Evolutionary conservation across 1,140 invertebrate species (phyloP).

Genomic region (Drosophila nannoptera): DNA sequence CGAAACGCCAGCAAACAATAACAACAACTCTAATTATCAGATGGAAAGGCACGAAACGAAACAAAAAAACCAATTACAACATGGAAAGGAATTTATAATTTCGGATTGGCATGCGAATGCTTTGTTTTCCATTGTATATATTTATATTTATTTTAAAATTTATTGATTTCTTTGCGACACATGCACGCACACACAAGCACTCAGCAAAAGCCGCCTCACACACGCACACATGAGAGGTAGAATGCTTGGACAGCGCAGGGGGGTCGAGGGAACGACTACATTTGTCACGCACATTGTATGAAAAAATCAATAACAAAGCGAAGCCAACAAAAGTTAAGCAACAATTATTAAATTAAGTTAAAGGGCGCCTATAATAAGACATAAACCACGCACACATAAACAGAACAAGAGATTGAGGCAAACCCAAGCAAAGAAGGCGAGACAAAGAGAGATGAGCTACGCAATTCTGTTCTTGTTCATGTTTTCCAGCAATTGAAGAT

Average conservation of each 20-base stretch:
- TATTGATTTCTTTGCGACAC: constrained; percentile 69
- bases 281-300: constrained; percentile 34
- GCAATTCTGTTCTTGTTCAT: background rate
- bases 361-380: constrained; percentile 1
- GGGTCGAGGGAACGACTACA: background rate
- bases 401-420: background rate
- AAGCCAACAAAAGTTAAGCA: constrained; percentile 22
- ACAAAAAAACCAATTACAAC: background rate
- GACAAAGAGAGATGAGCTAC: constrained; percentile 20
- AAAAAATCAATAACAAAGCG: constrained; percentile 45
- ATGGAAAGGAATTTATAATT: background rate
- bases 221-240: constrained; percentile 15
- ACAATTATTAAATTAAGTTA: constrained; percentile 16
- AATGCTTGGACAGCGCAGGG: background rate
- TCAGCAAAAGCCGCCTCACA: constrained; percentile 31
- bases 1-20: background rate
- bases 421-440: background rate
- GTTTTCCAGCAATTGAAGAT: constrained; percentile 8
- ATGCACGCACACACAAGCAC: constrained; percentile 36
- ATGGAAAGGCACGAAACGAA: background rate
- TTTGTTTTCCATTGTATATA: constrained; percentile 13
- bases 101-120: constrained; percentile 18
- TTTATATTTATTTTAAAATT: constrained; percentile 52
- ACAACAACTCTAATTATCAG: constrained; percentile 16
- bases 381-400: constrained; percentile 10